phyloP scores from a whole-genome alignment of 2,797 vertebrate species.

The Muscicapa striata region DNA sequence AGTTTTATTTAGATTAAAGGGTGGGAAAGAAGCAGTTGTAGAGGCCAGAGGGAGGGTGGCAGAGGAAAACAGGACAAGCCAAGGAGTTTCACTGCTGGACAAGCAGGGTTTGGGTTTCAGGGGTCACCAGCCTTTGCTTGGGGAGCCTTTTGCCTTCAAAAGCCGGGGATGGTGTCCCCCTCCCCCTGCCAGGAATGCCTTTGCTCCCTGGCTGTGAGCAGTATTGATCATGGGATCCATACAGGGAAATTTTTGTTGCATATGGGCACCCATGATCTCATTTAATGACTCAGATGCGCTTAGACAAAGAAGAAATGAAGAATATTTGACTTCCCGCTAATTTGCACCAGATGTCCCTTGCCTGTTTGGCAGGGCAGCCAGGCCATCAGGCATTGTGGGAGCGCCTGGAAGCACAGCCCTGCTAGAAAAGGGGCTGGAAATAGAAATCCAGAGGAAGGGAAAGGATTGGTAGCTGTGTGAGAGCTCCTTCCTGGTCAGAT shows the following conservation, averaged over 20 bases:
- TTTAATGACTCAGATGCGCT: conserved; percentile 63
- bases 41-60: conserved; percentile 36
- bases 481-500: background rate
- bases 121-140: background rate
- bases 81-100: background rate
- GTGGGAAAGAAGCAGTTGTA: conserved; percentile 74
- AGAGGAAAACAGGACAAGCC: conserved; percentile 32
- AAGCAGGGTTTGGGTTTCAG: conserved; percentile 4
- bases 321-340: conserved; percentile 63
- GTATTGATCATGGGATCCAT: background rate
- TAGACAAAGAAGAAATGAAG: conserved; percentile 65
- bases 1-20: conserved; percentile 81
- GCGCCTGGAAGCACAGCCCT: conserved; percentile 23
- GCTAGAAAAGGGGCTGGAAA: conserved; percentile 25
- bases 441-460: conserved; percentile 28
- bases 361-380: background rate
- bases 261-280: conserved; percentile 59
- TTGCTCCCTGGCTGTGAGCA: background rate
- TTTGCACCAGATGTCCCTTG: conserved; percentile 66
- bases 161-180: rapidly evolving
- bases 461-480: background rate
- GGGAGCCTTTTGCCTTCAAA: background rate
- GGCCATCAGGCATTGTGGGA: conserved; percentile 45
- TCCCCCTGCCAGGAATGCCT: background rate
- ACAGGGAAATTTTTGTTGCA: background rate